Base-by-base conservation (phyloP, 2,113 vertebrate species). In the Apodemus speciosus region DNA sequence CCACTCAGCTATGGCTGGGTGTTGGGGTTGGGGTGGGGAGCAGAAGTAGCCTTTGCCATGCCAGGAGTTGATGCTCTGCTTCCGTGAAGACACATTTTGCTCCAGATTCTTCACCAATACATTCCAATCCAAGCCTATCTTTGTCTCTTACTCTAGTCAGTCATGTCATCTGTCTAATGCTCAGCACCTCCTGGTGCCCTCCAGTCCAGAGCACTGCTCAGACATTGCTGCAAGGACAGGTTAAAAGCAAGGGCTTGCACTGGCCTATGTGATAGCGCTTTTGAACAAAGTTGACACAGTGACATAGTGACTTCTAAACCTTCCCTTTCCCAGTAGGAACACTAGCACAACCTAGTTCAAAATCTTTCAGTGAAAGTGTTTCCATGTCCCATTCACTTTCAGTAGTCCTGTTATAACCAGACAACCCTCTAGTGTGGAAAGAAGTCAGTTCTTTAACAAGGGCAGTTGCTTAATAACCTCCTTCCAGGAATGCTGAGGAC, bases 391-490 rank as follows among this genome's bases (percentile, higher is more conserved):
- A 88, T 32, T 85, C 21, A 58, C 46, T 80, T 80, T 95, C 43
- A 91, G 93, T 64, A 84, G 94, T 71, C n/a, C 38, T 20, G 77
- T 90, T 95, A 79, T 91, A 93, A 89, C 56, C 56, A 96, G 86
- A 95, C 88, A 92, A 94, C 56, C 51, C 49, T 95, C 62, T 90
- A 40, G 56, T 84, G 68, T 96, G 89, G 91, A 94, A 96, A 97
- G 90, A 91, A 92, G 90, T 86, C 92, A 85, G 94, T 86, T 51
- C 83, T 90, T 95, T 96, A 89, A 96, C 73, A 68, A 90, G 93
- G 30, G 56, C 88, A 85, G 53, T 38, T 60, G 43, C 81, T 96
- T 97, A 97, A 97, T 96, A 94, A 93, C 43, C 62, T 51, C 30
- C 77, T 79, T 95, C 49, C 77, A 79, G 92, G 94, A 96, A 90